Evolutionary conservation across 2,888 invertebrate species (phyloP), one percentile per base, ranked within the genome.

Genomic region (Strigamia crassipes): DNA sequence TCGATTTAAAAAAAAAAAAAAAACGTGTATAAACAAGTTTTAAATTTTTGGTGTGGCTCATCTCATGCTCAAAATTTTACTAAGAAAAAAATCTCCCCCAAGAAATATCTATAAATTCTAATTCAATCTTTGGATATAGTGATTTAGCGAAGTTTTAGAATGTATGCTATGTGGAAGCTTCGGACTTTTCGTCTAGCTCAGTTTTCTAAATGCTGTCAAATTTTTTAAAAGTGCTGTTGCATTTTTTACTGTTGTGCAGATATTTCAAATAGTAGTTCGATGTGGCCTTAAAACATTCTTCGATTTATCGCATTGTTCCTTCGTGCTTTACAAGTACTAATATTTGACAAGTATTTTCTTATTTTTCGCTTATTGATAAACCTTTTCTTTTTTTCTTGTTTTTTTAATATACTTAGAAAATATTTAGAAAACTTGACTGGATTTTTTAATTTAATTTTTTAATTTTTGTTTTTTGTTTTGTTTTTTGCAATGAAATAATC

Each of bases 141-240:
- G 15, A 73, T 73, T 73, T 73, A 73, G 73, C 31, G 13, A 73
- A 73, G 23, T 23, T 73, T 23, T 73, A 27, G 23, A 27, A 73
- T 73, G 73, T 73, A 73, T 73, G 73, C 73, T 73, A 73, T 73
- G 73, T 73, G 73, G 73, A 73, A 13, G 73, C 73, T 73, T 73
- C n/a, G 73, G 73, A 73, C 73, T 73, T 73, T 73, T 73, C 73
- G 73, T 73, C 73, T 73, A 73, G 73, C 73, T 73, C 73, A 73
- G 73, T 73, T 73, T 73, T 73, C 73, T 73, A 73, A 73, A 73
- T 73, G 73, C 73, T 73, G 31, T 73, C 73, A 73, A 73, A 73
- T 73, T 73, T 73, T 73, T 73, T 73, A 73, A 73, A 73, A 73
- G 73, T 73, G 73, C 73, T 73, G 73, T 73, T 73, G 73, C 73